Evolutionary conservation across 1,140 invertebrate species (phyloP).

Genomic region (Pectinophora gossypiella): DNA sequence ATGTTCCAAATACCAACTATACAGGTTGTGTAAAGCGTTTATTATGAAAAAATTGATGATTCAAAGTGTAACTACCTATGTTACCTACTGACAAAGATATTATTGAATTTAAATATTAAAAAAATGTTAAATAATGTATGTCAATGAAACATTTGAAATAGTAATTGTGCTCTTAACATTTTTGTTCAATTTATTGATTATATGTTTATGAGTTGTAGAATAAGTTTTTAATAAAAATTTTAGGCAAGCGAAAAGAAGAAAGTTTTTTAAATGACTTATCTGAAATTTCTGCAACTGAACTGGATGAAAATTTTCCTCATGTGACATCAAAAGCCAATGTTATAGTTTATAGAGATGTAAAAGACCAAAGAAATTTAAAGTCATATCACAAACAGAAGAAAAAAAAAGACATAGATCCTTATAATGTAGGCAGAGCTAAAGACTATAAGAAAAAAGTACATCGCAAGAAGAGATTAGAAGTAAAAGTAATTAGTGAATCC

Average conservation of each 20-base stretch:
- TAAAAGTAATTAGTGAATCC: conserved; percentile 40
- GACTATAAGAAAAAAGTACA: conserved; percentile 41
- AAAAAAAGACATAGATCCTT: conserved; percentile 24
- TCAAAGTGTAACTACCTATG: too few species aligned
- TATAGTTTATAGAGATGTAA: conserved; percentile 11
- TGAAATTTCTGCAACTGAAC: conserved; percentile 41
- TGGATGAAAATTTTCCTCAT: conserved; percentile 32
- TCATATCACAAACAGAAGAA: conserved; percentile 33
- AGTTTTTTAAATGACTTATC: conserved; percentile 32
- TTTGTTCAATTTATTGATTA: too few species aligned
- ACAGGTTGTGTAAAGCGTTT: too few species aligned
- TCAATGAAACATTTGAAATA: too few species aligned
- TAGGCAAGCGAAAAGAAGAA: conserved; percentile 38
- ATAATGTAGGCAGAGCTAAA: conserved; percentile 27
- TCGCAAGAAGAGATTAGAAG: conserved; percentile 30
- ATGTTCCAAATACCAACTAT: too few species aligned
- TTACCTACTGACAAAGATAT: too few species aligned
- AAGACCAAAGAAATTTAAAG: conserved; percentile 28
- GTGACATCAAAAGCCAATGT: conserved; percentile 3
- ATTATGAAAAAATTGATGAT: too few species aligned
- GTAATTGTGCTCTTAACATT: too few species aligned
- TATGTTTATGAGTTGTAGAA: neutral
- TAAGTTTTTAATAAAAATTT: conserved; percentile 36
- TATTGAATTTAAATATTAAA: too few species aligned
- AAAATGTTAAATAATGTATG: too few species aligned